Base-by-base conservation (phyloP, 2,888 invertebrate genomes). In the Andrena bucephala region DNA sequence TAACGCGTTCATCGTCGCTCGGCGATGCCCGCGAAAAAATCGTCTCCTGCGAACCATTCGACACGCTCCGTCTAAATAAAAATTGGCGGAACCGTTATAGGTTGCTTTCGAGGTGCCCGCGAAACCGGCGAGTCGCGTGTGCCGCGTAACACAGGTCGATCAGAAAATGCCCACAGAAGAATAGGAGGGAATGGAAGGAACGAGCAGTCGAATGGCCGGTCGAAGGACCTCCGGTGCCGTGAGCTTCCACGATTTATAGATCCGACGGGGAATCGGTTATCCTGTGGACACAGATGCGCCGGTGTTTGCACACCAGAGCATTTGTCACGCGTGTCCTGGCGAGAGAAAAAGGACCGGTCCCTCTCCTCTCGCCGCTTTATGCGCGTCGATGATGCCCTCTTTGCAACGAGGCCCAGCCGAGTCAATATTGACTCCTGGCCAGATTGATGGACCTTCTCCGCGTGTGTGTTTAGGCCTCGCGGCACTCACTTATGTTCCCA, bases 271-370 rank as follows among this genome's bases (percentile, higher is more conserved):
- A 88, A 88, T 89, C 89, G 89, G 89, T 89, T 89, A 89, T 89
- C 89, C 89, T 93, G 93, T 93, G 87, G 91, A 93, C 93, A 93
- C 94, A 94, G 93, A 93, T 93, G 94, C 93, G 89, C 90, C 88
- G 84, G 82, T 93, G 92, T 94, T 94, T 94, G 92, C 92, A 87
- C 89, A 89, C 86, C 87, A 16, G 87, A 91, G 93, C 94, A 94
- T 94, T 94, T 94, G 94, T 94, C 94, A 94, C 94, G 93, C 94
- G 94, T 94, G 94, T 94, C 93, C 90, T 87, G 91, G 77, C 87
- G 87, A 90, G 89, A 87, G 88, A 91, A 91, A 92, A 92, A 92
- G 92, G 91, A 93, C 92, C 92, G 91, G 89, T 87, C 69, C 16
- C 13, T 33, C 27, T 36, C 29, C 42, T 20, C 80, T 86, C 81